Evolutionary conservation across 92 coral and sea anemone genomes (phyloP).

Genomic region (Porites rus): DNA sequence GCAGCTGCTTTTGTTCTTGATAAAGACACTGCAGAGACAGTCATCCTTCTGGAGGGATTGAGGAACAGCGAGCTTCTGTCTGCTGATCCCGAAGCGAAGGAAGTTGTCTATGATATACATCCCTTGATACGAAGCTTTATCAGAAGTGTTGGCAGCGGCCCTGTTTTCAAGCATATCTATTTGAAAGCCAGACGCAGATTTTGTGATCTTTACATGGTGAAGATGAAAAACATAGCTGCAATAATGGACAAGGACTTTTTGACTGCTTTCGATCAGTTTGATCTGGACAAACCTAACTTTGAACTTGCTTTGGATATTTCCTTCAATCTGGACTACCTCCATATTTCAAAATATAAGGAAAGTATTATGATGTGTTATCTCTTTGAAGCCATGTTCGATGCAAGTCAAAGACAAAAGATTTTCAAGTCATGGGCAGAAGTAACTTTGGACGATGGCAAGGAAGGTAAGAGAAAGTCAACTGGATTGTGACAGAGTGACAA

Average conservation of each 20-base stretch:
- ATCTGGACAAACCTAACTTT: slow-evolving; percentile 57
- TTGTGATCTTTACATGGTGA: slow-evolving; percentile 53
- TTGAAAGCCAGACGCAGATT: slow-evolving; percentile 65
- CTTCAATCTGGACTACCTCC: background rate
- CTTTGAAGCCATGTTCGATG: slow-evolving; percentile 68
- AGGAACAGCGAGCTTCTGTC: slow-evolving; percentile 22
- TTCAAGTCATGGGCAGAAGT: slow-evolving; percentile 65
- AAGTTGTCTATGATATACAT: slow-evolving; percentile 69
- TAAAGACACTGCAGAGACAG: background rate
- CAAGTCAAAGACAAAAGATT: slow-evolving; percentile 37
- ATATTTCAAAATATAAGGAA: slow-evolving; percentile 41
- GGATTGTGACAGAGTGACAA: background rate
- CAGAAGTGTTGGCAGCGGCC: slow-evolving; percentile 21
- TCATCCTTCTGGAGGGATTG: slow-evolving; percentile 29
- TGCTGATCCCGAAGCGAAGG: slow-evolving; percentile 39
- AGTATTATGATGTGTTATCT: slow-evolving; percentile 48
- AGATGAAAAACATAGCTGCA: slow-evolving; percentile 45
- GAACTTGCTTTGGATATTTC: slow-evolving; percentile 58
- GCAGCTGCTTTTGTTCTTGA: slow-evolving; percentile 16
- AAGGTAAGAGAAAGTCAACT: slow-evolving; percentile 1
- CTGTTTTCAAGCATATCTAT: slow-evolving; percentile 21
- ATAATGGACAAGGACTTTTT: slow-evolving; percentile 60
- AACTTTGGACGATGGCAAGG: slow-evolving; percentile 46
- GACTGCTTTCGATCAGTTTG: slow-evolving; percentile 38
- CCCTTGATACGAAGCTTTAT: slow-evolving; percentile 38